A percentile compares a stretch with the other conserved stretches of the same genome.
Evolutionary conservation across 2,888 invertebrate genomes (phyloP).

Genomic region (Parochlus steinenii): DNA sequence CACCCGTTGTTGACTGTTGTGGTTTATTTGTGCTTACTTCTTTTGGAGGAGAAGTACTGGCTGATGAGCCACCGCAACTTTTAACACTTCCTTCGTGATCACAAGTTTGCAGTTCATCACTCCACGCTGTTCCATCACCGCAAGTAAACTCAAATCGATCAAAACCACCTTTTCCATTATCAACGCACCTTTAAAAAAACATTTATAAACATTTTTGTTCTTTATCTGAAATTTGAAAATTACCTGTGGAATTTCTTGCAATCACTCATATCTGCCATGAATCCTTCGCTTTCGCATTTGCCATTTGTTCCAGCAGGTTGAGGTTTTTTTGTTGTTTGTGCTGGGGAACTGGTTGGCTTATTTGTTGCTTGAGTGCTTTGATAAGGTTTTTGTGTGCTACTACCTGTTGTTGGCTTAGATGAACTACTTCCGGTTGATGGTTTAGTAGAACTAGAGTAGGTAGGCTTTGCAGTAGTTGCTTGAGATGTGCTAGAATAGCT

Average conservation of each 20-base stretch:
- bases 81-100: constrained; percentile 24
- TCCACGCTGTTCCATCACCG: constrained; percentile 40
- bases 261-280: constrained; percentile 29
- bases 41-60: constrained; percentile 14
- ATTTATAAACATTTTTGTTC: too few relatives aligned
- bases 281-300: constrained; percentile 31
- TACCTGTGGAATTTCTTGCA: constrained; percentile 52
- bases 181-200: constrained; percentile 41
- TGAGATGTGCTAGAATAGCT: constrained; percentile 3
- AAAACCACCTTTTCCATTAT: constrained; percentile 29
- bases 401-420: too few relatives aligned
- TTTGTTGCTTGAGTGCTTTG: too few relatives aligned
- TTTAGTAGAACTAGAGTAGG: too few relatives aligned
- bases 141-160: constrained; percentile 35
- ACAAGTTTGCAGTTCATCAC: constrained; percentile 37
- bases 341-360: too few relatives aligned
- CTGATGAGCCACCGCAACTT: constrained; percentile 16
- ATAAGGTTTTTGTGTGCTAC: too few relatives aligned
- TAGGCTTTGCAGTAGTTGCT: constrained; percentile 6
- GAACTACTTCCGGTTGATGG: too few relatives aligned
- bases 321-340: constrained; percentile 15
- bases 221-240: too few relatives aligned
- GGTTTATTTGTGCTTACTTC: neutral
- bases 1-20: neutral
- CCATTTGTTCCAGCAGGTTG: constrained; percentile 17